Base-by-base conservation (phyloP, 2,113 vertebrate species). In the Microtus montanus region DNA sequence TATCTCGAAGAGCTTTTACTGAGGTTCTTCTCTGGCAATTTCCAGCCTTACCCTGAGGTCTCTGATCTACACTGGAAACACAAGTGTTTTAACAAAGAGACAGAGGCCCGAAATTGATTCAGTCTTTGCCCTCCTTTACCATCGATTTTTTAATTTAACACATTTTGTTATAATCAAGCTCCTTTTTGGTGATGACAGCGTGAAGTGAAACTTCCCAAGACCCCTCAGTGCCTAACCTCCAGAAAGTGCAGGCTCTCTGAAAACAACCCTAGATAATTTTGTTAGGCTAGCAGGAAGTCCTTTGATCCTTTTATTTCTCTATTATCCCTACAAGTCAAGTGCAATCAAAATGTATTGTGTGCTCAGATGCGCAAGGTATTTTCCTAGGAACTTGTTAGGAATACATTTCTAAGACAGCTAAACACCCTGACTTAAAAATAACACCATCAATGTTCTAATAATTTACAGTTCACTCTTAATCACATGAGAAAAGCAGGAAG, bases 121-220 rank as follows among this genome's bases (percentile, higher is more conserved):
- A 79, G 19, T 28, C 24, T 93, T 80, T 92, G 2, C 4, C 10
- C 6, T 85, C 49, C 49, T n/a, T 80, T 88, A 26, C 47, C 89
- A 77, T 78, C 73, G 44, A 82, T 92, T 93, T 95, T 52, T 28
- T 54, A 54, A 89, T 63, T 78, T 84, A 90, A 92, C 54, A 6
- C 64, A 63, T 44, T 89, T 70, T 71, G 52, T 85, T 74, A 0
- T 71, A 49, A 85, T 75, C 52, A 75, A 75, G 85, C 52, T 93
- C 95, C 49, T n/a, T 92, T 41, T 92, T 75, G 20, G 89, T 75
- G 84, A 17, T 84, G 70, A 95, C 0, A 22, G 38, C 49, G 49
- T 54, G 24, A 95, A 87, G 28, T 90, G 44, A 78, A 84, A 44
- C n/a, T 95, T 58, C 35, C 47, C 28, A 47, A 85, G 30, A 63